phyloP scores from a whole-genome alignment of 2,113 vertebrate species.

The Psophia crepitans region DNA sequence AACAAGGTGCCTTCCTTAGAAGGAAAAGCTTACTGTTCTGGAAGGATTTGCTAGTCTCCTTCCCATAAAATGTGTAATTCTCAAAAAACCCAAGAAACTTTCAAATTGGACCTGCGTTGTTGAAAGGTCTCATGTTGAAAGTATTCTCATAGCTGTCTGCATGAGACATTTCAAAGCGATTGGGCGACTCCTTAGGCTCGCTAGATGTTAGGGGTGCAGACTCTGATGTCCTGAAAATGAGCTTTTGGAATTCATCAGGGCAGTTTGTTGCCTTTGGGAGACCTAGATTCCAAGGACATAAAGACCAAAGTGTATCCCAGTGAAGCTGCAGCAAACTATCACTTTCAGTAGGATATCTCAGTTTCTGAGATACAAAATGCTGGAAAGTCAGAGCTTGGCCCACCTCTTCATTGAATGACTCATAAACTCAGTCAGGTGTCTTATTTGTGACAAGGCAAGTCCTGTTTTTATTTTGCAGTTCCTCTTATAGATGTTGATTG shows the following conservation, averaged over 20 bases:
- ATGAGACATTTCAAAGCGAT: not conserved
- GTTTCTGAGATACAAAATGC: not conserved
- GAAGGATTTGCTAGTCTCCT: not conserved
- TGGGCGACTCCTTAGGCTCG: not conserved
- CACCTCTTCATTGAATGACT: not conserved
- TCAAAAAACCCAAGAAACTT: not conserved
- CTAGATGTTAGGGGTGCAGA: not conserved
- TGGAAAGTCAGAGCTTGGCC: not conserved
- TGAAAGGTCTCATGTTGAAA: not conserved
- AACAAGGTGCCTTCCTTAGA: not conserved
- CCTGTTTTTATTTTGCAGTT: not conserved
- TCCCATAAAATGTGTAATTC: not conserved
- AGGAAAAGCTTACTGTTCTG: not conserved
- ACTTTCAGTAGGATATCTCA: not conserved
- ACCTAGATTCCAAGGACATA: not conserved
- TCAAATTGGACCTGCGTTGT: not conserved
- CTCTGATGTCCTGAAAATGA: not conserved
- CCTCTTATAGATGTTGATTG: not conserved
- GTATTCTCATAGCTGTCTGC: not conserved
- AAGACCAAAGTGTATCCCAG: not conserved
- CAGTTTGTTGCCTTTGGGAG: not conserved
- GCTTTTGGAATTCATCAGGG: not conserved
- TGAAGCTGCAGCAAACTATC: not conserved
- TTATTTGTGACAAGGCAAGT: not conserved
- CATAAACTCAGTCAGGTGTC: not conserved